phyloP scores from a whole-genome alignment of 2,113 vertebrate genomes.

The Jacana jacana region DNA sequence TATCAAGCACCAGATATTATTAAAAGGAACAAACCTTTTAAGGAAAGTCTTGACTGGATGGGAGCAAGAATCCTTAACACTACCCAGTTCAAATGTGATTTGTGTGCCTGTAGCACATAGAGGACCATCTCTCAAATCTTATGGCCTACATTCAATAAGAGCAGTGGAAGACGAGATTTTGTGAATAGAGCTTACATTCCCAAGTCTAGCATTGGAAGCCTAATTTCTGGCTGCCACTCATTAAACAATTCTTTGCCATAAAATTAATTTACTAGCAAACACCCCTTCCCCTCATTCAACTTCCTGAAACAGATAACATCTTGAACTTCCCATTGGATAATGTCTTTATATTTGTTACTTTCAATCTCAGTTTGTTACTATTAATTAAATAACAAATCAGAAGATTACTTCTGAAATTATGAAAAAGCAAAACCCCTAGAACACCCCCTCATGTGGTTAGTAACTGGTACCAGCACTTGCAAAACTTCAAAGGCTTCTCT shows the following conservation, averaged over 20 bases:
- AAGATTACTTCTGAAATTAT: conserved; percentile 52
- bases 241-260: background rate
- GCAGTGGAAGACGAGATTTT: background rate
- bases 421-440: conserved; percentile 15
- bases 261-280: background rate
- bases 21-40: background rate
- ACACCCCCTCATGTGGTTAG: conserved; percentile 49
- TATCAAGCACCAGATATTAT: background rate
- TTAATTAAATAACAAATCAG: conserved; percentile 64
- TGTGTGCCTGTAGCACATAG: background rate
- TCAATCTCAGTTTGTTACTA: conserved; percentile 34
- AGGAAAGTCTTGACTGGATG: background rate
- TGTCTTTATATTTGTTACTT: conserved; percentile 35
- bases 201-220: background rate
- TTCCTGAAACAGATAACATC: background rate
- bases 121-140: background rate
- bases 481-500: conserved; percentile 75
- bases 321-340: conserved; percentile 2
- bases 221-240: background rate
- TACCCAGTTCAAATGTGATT: background rate
- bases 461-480: conserved; percentile 54
- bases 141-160: background rate
- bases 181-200: background rate
- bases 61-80: background rate
- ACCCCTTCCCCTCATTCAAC: background rate